Percentiles rank a stretch among this genome's conserved stretches.
Evolutionary conservation across 1,140 invertebrate species (phyloP).

Genomic region (Drosophila prosaltans): DNA sequence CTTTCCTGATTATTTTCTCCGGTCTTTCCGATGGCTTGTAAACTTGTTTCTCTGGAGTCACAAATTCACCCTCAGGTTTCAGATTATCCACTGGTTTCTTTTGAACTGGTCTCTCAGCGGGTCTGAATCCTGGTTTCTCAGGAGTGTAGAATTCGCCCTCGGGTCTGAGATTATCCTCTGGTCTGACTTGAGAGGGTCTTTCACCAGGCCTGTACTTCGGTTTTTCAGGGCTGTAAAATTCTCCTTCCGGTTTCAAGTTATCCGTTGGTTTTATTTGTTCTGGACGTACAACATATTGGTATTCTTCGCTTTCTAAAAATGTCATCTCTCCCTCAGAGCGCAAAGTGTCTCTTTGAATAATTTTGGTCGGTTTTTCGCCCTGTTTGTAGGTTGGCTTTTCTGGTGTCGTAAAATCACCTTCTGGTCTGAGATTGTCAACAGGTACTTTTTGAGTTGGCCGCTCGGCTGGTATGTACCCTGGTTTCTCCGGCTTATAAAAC

Average conservation of each 20-base stretch:
- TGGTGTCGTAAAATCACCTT: constrained; percentile 85
- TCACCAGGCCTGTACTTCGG: constrained; percentile 83
- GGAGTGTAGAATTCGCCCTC: constrained; percentile 58
- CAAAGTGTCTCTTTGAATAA: constrained; percentile 86
- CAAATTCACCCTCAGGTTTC: constrained; percentile 86
- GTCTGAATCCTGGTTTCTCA: constrained; percentile 67
- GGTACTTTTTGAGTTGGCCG: constrained; percentile 83
- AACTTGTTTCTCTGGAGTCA: constrained; percentile 84
- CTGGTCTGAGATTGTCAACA: constrained; percentile 85
- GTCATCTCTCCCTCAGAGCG: constrained; percentile 86
- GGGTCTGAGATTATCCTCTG: constrained; percentile 38
- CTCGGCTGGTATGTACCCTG: constrained; percentile 84
- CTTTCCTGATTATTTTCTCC: constrained; percentile 84
- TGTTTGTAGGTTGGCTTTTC: constrained; percentile 82
- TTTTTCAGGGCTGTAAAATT: constrained; percentile 81
- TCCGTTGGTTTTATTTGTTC: constrained; percentile 86
- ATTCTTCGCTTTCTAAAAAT: constrained; percentile 82
- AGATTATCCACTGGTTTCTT: constrained; percentile 83
- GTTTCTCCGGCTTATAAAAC: constrained; percentile 86
- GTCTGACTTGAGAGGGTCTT: constrained; percentile 78
- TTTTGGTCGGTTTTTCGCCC: constrained; percentile 85
- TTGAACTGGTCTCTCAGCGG: constrained; percentile 73
- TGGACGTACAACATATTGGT: constrained; percentile 85
- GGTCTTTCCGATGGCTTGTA: constrained; percentile 84
- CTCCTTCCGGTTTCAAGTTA: constrained; percentile 86